Evolutionary conservation across 2,797 vertebrate species (phyloP).

Genomic region (Leptoclinus maculatus): DNA sequence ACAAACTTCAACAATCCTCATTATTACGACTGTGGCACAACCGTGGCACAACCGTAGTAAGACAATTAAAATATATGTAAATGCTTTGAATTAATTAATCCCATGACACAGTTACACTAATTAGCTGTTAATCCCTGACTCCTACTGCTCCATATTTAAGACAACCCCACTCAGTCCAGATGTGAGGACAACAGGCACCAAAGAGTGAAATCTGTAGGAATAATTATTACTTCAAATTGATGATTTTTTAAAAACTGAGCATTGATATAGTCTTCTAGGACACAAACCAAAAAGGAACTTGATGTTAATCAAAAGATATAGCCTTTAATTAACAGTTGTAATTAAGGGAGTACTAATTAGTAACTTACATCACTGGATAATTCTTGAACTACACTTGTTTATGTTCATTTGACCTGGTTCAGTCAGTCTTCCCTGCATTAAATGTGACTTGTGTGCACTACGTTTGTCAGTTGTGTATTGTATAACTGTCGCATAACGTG

Average conservation of each 20-base stretch:
- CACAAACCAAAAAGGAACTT: conserved; percentile 75
- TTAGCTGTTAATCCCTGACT: conserved; percentile 78
- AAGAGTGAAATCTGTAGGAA: conserved; percentile 64
- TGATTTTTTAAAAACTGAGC: conserved; percentile 40
- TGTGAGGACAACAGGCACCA: conserved; percentile 60
- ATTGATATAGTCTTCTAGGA: conserved; percentile 69
- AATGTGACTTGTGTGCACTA: not conserved
- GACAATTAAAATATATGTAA: conserved; percentile 79
- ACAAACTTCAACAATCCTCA: conserved; percentile 55
- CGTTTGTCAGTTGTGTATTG: conserved; percentile 4
- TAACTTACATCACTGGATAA: not conserved
- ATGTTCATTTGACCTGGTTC: not conserved
- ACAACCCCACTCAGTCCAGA: conserved; percentile 73
- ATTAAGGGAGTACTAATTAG: conserved; percentile 71
- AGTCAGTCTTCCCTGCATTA: not conserved
- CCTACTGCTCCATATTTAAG: conserved; percentile 77
- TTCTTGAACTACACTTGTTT: not conserved
- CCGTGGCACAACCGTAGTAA: conserved; percentile 37
- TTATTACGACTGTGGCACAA: conserved; percentile 33
- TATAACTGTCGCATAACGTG: not conserved
- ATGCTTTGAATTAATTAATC: conserved; percentile 81
- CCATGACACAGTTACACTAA: conserved; percentile 72
- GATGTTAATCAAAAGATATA: conserved; percentile 76
- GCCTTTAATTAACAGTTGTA: conserved; percentile 73
- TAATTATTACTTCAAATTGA: conserved; percentile 74